Percentiles rank a stretch among this genome's conserved stretches.
Evolutionary conservation across 1,140 invertebrate species (phyloP).

Genomic region (Leptonema lineaticorne): DNA sequence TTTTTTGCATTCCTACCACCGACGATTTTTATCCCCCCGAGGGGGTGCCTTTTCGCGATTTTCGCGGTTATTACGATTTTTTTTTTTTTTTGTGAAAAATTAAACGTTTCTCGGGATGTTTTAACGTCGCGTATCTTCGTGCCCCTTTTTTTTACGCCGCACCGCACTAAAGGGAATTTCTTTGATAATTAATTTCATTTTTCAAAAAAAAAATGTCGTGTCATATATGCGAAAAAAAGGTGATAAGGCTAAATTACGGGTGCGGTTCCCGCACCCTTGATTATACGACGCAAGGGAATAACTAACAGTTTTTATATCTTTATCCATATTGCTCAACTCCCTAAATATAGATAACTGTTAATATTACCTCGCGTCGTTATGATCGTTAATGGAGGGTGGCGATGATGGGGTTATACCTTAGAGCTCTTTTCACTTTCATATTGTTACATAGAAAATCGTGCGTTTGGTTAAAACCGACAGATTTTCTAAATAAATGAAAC

Average conservation of each 20-base stretch:
- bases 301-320: conserved; percentile 18
- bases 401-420: no score
- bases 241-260: conserved; percentile 25
- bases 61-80: conserved; percentile 12
- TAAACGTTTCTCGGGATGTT: conserved; percentile 15
- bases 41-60: no score
- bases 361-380: conserved; percentile 1
- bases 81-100: background rate
- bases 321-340: conserved; percentile 1
- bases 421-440: no score
- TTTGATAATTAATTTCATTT: conserved; percentile 27
- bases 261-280: background rate
- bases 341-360: background rate
- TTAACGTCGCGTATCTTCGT: conserved; percentile 12
- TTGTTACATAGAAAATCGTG: no score
- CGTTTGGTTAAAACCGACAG: no score
- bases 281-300: conserved; percentile 13
- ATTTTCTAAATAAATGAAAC: no score
- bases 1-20: no score
- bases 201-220: conserved; percentile 19
- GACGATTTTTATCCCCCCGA: no score
- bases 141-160: background rate
- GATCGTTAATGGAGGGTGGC: background rate
- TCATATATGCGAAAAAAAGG: conserved; percentile 25
- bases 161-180: conserved; percentile 22